Percentiles rank a stretch among this genome's conserved stretches.
These are phyloP conservation scores for Tenthredo distinguenda DNA, from an alignment of 2,888 invertebrate species.

Conservation along the genomic window DNA sequence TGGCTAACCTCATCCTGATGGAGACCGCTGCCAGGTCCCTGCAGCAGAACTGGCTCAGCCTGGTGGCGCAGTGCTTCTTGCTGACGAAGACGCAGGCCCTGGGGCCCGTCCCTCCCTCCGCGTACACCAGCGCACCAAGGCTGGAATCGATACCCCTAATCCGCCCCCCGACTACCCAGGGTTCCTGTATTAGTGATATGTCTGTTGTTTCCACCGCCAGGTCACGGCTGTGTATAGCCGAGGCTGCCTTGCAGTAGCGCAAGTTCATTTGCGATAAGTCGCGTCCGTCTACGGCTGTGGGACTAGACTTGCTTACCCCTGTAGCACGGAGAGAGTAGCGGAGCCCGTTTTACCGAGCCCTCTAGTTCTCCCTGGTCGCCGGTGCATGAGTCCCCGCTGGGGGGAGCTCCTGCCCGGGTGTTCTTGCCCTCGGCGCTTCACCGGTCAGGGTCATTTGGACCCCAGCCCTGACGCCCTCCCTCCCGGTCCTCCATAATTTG, in stretches of 20 bases:
- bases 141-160: not conserved
- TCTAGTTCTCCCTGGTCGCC: no score
- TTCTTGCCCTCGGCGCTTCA: not conserved
- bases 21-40: not conserved
- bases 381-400: no score
- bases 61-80: not conserved
- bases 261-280: conserved; percentile 38
- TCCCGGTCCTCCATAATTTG: not conserved
- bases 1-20: no score
- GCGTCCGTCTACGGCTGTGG: no score
- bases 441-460: not conserved
- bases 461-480: not conserved
- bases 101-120: not conserved
- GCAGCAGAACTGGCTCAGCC: not conserved
- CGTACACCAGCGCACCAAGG: not conserved
- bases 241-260: conserved; percentile 55
- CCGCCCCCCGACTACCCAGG: not conserved
- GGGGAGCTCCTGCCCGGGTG: no score
- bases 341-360: no score
- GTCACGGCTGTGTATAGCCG: conserved; percentile 45
- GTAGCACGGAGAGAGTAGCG: no score
- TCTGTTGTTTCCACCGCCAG: conserved; percentile 52
- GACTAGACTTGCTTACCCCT: no score
- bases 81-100: not conserved
- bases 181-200: conserved; percentile 3